Percentiles rank a stretch among this genome's conserved stretches.
phyloP scores from a whole-genome alignment of 2,113 vertebrate species.

The Otus sunia region DNA sequence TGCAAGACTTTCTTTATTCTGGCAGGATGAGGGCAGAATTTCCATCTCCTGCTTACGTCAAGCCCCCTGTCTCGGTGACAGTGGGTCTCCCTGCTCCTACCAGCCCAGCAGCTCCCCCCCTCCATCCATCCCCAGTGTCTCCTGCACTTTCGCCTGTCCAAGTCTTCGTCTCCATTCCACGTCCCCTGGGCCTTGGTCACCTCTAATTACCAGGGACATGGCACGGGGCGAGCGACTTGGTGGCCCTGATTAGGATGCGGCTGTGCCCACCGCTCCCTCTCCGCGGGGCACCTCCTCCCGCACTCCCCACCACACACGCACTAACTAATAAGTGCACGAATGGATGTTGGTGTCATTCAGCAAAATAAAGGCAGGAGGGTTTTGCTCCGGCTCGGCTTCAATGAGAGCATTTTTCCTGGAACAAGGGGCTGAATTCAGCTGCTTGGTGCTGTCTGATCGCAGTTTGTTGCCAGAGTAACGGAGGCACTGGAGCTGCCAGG shows the following conservation, averaged over 20 bases:
- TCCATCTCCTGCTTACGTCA: neutral
- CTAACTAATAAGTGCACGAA: neutral
- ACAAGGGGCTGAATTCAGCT: slow-evolving; percentile 79
- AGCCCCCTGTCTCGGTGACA: neutral
- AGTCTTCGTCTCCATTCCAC: neutral
- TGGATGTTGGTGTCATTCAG: neutral
- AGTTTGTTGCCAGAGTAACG: slow-evolving; percentile 75
- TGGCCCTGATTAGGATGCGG: neutral
- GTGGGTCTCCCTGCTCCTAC: neutral
- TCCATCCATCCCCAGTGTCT: neutral
- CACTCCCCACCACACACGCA: neutral
- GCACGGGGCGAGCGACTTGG: fast-evolving
- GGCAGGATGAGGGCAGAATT: neutral
- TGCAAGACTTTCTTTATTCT: neutral
- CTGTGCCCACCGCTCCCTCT: neutral
- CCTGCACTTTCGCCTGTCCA: fast-evolving
- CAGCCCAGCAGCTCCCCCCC: neutral
- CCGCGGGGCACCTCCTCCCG: neutral
- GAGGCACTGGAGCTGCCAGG: slow-evolving; percentile 39
- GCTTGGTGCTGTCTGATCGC: slow-evolving; percentile 54
- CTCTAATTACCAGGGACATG: neutral
- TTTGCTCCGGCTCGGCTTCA: slow-evolving; percentile 51
- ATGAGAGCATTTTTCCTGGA: slow-evolving; percentile 73
- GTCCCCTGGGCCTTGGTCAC: neutral
- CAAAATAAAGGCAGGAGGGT: slow-evolving; percentile 51